Evolutionary conservation across 1,140 invertebrate genomes (phyloP).

Genomic region (Ectropis grisescens): DNA sequence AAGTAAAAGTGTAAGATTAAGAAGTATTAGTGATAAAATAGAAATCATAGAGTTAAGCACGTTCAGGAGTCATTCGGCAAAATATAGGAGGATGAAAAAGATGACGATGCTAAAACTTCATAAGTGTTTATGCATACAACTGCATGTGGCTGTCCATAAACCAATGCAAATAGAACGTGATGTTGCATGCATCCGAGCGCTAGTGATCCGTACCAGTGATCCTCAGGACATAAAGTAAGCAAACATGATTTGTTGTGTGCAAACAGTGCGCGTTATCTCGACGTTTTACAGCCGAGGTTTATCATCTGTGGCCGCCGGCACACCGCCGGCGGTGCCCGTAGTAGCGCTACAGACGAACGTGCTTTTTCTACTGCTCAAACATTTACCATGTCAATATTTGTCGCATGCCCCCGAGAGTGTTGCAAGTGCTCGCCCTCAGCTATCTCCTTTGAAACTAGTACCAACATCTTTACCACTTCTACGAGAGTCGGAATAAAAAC

Average conservation of each 20-base stretch:
- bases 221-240: conserved; percentile 38
- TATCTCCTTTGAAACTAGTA: no score
- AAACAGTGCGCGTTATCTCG: conserved; percentile 48
- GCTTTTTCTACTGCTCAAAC: conserved; percentile 38
- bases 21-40: no score
- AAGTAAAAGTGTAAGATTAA: no score
- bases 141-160: conserved; percentile 25
- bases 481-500: no score
- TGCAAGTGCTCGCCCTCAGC: conserved; percentile 30
- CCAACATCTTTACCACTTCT: no score
- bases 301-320: conserved; percentile 25
- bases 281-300: conserved; percentile 22
- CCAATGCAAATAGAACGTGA: conserved; percentile 51
- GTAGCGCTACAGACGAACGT: conserved; percentile 33
- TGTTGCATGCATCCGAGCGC: conserved; percentile 26
- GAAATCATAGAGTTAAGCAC: no score
- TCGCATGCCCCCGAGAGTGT: conserved; percentile 40
- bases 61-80: no score
- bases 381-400: conserved; percentile 60
- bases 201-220: conserved; percentile 35
- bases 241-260: conserved; percentile 56
- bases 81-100: no score
- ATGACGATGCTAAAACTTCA: conserved; percentile 5
- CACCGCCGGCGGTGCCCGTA: conserved; percentile 32
- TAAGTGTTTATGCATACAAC: conserved; percentile 12